A percentile compares a stretch with the other conserved stretches of the same genome.
phyloP scores from a whole-genome alignment of 2,888 invertebrate genomes.

The Scaeva pyrastri region DNA sequence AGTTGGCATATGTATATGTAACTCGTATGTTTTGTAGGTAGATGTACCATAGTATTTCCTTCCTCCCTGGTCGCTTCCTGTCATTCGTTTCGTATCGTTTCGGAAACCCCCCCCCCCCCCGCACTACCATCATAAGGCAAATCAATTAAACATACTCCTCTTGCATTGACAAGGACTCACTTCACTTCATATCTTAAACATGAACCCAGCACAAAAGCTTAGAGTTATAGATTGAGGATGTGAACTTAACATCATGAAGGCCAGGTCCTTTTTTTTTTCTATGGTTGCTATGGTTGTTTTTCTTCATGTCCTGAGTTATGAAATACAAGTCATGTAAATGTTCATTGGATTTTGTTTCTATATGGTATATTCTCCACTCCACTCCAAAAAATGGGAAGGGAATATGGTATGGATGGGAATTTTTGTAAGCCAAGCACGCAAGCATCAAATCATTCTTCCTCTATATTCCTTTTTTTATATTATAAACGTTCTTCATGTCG shows the following conservation, averaged over 20 bases:
- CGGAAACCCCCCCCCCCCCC: background rate
- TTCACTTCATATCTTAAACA: background rate
- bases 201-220: slow-evolving; percentile 26
- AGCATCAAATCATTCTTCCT: slow-evolving; percentile 8
- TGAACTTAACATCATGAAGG: slow-evolving; percentile 10
- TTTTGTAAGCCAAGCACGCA: slow-evolving; percentile 28
- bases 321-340: slow-evolving; percentile 28
- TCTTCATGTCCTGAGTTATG: slow-evolving; percentile 25
- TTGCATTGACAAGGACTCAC: slow-evolving; percentile 16
- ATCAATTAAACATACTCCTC: slow-evolving; percentile 55
- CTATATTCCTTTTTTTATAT: background rate
- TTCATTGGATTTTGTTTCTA: background rate
- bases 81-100: background rate
- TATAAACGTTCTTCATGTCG: slow-evolving; percentile 27
- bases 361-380: too few species aligned
- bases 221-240: background rate
- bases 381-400: too few species aligned
- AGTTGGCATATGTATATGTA: slow-evolving; percentile 25
- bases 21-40: too few species aligned
- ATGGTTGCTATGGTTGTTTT: background rate
- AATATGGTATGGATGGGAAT: too few species aligned
- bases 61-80: background rate
- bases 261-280: background rate
- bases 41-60: too few species aligned
- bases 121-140: slow-evolving; percentile 18